These are phyloP conservation scores for Globia sparganii DNA, from an alignment of 2,888 invertebrate species.

Conservation along the genomic window DNA sequence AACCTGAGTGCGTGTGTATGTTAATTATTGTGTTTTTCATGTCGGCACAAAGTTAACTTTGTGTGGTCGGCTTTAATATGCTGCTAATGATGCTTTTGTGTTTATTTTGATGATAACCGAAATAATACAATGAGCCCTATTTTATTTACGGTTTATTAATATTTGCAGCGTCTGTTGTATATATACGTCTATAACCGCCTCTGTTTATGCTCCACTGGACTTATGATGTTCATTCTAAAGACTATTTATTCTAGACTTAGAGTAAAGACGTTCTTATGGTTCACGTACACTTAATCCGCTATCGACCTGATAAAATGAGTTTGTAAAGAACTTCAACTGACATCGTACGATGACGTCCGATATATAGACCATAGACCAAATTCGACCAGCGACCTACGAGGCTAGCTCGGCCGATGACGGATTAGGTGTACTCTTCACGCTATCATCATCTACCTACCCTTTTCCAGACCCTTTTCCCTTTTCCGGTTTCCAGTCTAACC, in stretches of 20 bases:
- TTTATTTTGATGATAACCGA: slow-evolving; percentile 11
- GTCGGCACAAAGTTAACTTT: slow-evolving; percentile 42
- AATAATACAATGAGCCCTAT: background rate
- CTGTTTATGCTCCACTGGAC: no score
- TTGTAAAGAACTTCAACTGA: background rate
- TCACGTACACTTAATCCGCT: background rate
- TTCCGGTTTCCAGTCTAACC: background rate
- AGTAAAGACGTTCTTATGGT: background rate
- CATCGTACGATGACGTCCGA: background rate
- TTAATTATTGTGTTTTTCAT: slow-evolving; percentile 53
- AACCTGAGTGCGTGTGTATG: slow-evolving; percentile 33
- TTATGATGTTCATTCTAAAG: background rate
- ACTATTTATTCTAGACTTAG: background rate
- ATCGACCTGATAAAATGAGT: background rate
- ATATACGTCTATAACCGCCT: no score
- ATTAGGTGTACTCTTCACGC: background rate
- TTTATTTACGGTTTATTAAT: background rate
- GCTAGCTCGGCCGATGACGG: background rate
- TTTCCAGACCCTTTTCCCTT: no score
- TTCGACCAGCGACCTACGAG: background rate
- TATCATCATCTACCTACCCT: background rate
- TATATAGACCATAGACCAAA: background rate
- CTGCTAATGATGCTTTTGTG: slow-evolving; percentile 9
- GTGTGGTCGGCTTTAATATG: slow-evolving; percentile 22
- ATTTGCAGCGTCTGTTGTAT: background rate